These are phyloP conservation scores for Drosophila trichaetosa DNA, from an alignment of 2,888 invertebrate genomes.

Conservation along the genomic window DNA sequence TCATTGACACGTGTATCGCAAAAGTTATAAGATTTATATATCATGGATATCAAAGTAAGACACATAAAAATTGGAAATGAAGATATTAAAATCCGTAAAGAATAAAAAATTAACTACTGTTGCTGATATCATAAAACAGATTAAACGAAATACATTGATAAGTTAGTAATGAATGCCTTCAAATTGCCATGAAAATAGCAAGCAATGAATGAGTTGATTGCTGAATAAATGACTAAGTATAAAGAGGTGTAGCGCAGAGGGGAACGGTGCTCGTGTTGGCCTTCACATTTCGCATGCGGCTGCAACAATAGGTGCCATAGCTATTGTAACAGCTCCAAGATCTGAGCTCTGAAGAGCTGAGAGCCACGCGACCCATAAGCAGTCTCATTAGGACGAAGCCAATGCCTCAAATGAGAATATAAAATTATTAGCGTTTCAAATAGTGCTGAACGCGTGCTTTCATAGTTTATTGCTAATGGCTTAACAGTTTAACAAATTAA, in stretches of 20 bases:
- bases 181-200: slow-evolving; percentile 50
- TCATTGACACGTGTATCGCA: not conserved
- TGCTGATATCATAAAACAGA: slow-evolving; percentile 29
- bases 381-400: slow-evolving; percentile 21
- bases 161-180: slow-evolving; percentile 46
- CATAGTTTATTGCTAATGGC: slow-evolving; percentile 11
- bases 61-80: not conserved
- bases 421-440: slow-evolving; percentile 27
- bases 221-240: slow-evolving; percentile 44
- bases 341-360: slow-evolving; percentile 12
- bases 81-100: slow-evolving; percentile 11
- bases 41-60: not conserved
- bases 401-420: slow-evolving; percentile 33
- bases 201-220: slow-evolving; percentile 47
- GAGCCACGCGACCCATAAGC: slow-evolving; percentile 46
- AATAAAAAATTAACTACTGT: slow-evolving; percentile 27
- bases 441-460: not conserved
- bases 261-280: slow-evolving; percentile 45
- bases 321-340: slow-evolving; percentile 48
- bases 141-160: slow-evolving; percentile 53
- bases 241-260: slow-evolving; percentile 2
- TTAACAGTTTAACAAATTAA: slow-evolving; percentile 53
- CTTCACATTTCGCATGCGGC: slow-evolving; percentile 73
- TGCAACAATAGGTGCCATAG: slow-evolving; percentile 63
- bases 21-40: not conserved